Conservation (phyloP, 2,888 invertebrate genomes). For the Drosophila neotestacea region DNA sequence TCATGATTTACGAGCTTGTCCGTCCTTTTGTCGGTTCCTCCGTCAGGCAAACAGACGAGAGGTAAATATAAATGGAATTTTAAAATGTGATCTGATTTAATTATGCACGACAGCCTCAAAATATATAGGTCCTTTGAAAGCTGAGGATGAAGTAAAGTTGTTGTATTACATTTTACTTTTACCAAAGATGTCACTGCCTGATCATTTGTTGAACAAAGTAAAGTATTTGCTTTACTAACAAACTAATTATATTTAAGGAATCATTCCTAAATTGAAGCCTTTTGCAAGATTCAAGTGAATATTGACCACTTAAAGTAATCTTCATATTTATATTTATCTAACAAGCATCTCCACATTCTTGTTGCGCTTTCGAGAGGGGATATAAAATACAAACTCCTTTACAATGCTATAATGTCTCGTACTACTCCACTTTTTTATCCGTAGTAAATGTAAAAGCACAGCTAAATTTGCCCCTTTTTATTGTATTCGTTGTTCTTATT, state of each 20-base stretch:
- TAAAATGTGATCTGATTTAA: conserved; percentile 83
- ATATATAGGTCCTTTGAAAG: conserved; percentile 27
- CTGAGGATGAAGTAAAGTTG: not conserved
- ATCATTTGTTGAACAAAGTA: conserved; percentile 1
- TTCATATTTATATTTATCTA: conserved; percentile 6
- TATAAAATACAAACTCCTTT: conserved; percentile 39
- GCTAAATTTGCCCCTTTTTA: conserved; percentile 7
- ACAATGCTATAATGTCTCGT: conserved; percentile 33
- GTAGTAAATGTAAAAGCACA: conserved; percentile 22
- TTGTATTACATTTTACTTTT: not conserved
- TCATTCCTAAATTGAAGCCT: not conserved
- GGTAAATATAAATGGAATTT: conserved; percentile 83
- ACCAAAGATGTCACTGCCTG: not conserved
- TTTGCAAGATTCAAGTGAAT: not conserved
- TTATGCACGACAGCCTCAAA: conserved; percentile 68
- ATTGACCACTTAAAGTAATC: conserved; percentile 7
- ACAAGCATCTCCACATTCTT: not conserved
- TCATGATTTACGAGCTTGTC: conserved; percentile 81
- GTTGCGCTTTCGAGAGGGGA: conserved; percentile 3
- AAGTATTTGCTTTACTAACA: not conserved
- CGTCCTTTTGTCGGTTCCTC: conserved; percentile 27
- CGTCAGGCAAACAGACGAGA: conserved; percentile 56
- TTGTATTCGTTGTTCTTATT: conserved; percentile 18
- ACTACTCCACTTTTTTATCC: conserved; percentile 17
- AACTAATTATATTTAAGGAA: conserved; percentile 15